These are phyloP conservation scores for Pipistrellus kuhlii DNA, from an alignment of 2,797 vertebrate species.

Conservation along the genomic window DNA sequence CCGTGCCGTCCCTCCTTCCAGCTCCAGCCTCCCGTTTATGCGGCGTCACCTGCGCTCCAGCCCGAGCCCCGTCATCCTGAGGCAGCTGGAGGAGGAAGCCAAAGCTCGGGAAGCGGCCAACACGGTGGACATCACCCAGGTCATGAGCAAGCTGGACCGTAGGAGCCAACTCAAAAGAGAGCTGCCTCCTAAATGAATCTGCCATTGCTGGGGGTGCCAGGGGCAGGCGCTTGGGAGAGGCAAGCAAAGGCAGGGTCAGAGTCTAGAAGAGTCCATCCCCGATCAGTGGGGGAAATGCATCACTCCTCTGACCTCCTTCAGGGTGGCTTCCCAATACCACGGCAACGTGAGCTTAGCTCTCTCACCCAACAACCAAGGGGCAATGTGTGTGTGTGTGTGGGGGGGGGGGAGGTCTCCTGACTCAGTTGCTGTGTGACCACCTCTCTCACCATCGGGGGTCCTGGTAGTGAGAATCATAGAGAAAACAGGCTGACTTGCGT, in stretches of 20 bases:
- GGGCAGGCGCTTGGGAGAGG: fast-evolving
- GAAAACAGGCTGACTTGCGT: not conserved
- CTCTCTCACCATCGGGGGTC: not conserved
- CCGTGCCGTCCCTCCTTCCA: slow-evolving; percentile 64
- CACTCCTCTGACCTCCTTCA: not conserved
- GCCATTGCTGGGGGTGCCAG: not conserved
- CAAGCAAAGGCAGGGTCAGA: not conserved
- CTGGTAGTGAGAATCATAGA: not conserved
- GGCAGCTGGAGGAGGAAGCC: slow-evolving; percentile 94
- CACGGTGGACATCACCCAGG: slow-evolving; percentile 98
- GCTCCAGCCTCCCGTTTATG: slow-evolving; percentile 91
- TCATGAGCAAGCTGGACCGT: slow-evolving; percentile 98
- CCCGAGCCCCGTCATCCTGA: slow-evolving; percentile 94
- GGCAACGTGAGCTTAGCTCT: not conserved
- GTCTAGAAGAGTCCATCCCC: not conserved
- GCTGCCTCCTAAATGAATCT: slow-evolving; percentile 83
- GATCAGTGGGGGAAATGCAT: not conserved
- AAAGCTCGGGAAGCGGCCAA: slow-evolving; percentile 92
- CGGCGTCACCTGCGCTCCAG: slow-evolving; percentile 92
- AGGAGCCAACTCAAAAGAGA: slow-evolving; percentile 86
- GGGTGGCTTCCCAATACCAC: not conserved
- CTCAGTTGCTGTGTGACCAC: not conserved
- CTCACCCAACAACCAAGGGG: not conserved
- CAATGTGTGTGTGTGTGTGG: fast-evolving
- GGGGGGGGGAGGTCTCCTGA: too few relatives aligned